Evolutionary conservation across 1,140 invertebrate species (phyloP).

Genomic region (Atopsyche davidsoni): DNA sequence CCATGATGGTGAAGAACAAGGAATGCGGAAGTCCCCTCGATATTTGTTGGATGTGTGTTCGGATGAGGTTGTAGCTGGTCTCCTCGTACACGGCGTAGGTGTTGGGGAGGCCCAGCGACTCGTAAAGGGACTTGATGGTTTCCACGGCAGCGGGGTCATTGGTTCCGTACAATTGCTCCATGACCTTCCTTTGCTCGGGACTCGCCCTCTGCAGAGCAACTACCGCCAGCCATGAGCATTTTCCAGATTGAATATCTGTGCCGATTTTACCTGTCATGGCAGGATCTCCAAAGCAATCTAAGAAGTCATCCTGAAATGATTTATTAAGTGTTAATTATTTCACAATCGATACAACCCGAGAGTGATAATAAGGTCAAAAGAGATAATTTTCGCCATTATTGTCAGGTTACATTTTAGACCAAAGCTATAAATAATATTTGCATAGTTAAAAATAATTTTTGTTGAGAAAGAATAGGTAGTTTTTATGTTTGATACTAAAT

Average conservation of each 20-base stretch:
- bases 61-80: conserved; percentile 73
- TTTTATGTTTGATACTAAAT: background rate
- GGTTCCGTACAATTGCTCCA: conserved; percentile 77
- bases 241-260: conserved; percentile 90
- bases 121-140: conserved; percentile 72
- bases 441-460: too few species aligned
- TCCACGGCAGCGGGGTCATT: conserved; percentile 61
- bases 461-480: too few species aligned
- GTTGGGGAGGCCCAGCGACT: conserved; percentile 69
- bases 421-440: too few species aligned
- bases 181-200: conserved; percentile 63
- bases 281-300: conserved; percentile 89
- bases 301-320: conserved; percentile 88
- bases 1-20: conserved; percentile 74
- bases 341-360: too few species aligned
- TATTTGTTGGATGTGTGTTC: conserved; percentile 79
- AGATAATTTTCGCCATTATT: too few species aligned
- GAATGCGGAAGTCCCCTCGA: conserved; percentile 76
- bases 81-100: conserved; percentile 83
- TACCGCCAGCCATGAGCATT: conserved; percentile 93
- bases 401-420: too few species aligned
- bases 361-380: too few species aligned
- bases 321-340: too few species aligned
- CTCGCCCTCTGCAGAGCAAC: conserved; percentile 78
- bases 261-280: conserved; percentile 81